Base-by-base conservation (phyloP, 1,140 invertebrate species). In the Bilobella aurantiaca region DNA sequence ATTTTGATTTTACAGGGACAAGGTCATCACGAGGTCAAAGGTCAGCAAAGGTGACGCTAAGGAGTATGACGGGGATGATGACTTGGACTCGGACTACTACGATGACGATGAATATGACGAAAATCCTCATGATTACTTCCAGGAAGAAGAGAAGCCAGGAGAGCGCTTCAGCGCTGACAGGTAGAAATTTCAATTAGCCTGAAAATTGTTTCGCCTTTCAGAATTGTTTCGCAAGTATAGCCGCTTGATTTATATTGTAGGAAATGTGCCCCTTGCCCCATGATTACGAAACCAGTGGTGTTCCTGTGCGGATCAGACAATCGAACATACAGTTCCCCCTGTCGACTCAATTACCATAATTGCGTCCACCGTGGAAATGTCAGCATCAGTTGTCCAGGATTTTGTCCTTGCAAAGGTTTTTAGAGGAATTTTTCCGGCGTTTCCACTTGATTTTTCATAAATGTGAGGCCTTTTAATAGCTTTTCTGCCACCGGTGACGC, bases 241-340 rank as follows among this genome's bases (percentile, higher is more conserved):
- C 8, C 8, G 34, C 8, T 42, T 42, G 34, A 42, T 42, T 42
- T 8, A 42, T 12, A 42, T 42, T 66, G 58, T 30, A 89, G 88
- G 62, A 69, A 73, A 67, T 93, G 90, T 77, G 85, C 85, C 72
- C 82, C 85, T 65, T 89, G 90, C 80, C 85, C 88, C 53, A 85
- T 90, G 71, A 80, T 85, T 42, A 14, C 49, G 73, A 84, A 88
- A 72, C 87, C 88, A 31, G 84, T 53, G 8, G 49, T 84, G 69
- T 92, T 93, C 83, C 81, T 93, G 59, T 93, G 91, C 78, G 91
- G 90, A 66, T 85, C 85, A 32, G 90, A 94, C 81, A 93, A 94
- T 81, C 83, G 87, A 73, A 93, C 91, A n/a, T 93, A 93, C 80
- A 92, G 89, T 75, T 93, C 90, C 61, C 81, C 88, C 60, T 93